Evolutionary conservation across 2,113 vertebrate genomes (phyloP).

Genomic region (Delphinus delphis): DNA sequence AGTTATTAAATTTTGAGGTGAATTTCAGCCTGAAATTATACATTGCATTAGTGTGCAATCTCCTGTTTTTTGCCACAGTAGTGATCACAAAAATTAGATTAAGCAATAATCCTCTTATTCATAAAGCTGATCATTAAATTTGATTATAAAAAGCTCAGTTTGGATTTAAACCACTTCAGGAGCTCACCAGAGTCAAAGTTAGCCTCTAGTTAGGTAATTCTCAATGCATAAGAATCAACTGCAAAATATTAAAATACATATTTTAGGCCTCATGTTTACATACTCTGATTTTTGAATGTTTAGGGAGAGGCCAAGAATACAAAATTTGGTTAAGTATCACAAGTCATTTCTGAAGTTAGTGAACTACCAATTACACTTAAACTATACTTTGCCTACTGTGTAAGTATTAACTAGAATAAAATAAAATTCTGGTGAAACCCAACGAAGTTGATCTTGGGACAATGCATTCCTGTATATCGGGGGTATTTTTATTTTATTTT

Average conservation of each 20-base stretch:
- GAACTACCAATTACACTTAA: neutral
- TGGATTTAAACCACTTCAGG: neutral
- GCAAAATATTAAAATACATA: neutral
- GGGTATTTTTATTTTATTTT: too few species aligned
- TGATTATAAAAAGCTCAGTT: neutral
- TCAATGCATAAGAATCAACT: neutral
- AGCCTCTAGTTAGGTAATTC: neutral
- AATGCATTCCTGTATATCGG: neutral
- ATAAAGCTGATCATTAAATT: neutral
- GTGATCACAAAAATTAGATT: neutral
- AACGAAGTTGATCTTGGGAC: neutral
- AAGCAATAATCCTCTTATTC: neutral
- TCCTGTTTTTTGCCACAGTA: neutral
- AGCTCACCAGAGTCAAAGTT: neutral
- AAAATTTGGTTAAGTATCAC: neutral
- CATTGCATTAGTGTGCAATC: neutral
- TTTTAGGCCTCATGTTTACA: neutral
- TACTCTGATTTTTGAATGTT: neutral
- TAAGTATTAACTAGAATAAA: conserved; percentile 19
- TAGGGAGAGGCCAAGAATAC: neutral
- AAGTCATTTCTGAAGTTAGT: neutral
- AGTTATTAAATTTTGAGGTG: neutral
- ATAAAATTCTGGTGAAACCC: neutral
- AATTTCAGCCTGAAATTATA: neutral
- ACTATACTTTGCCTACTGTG: neutral